Base-by-base conservation (phyloP, 2,888 invertebrate species). In the Chrysotoxum bicinctum region DNA sequence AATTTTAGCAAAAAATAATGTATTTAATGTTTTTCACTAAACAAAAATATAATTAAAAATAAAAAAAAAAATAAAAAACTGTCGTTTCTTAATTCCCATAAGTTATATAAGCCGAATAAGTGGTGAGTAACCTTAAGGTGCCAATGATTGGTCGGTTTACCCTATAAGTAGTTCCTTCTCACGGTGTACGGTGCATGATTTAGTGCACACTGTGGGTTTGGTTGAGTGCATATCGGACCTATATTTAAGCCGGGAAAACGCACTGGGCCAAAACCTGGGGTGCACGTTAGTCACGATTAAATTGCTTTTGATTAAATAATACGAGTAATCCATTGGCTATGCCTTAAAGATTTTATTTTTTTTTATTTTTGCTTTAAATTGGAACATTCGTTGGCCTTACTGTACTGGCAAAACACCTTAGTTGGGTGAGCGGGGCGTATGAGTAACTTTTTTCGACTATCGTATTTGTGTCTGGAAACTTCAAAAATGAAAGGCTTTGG, bases 251-350 rank as follows among this genome's bases (percentile, higher is more conserved):
- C 21, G 43, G 30, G 30, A 1, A 32, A 66, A 66, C 50, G 62
- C 76, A 80, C 54, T 81, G 43, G 69, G 73, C 72, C 50, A 69
- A 80, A 70, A 68, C 54, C 68, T 69, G 68, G 50, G 48, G 76
- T 77, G 72, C 81, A 81, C 76, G 73, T 69, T 73, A 66, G 85
- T 85, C 85, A 85, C 81, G 85, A 85, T 76, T 84, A 35, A 12
- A 43, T 56, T 62, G 58, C 68, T 52, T 48, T 72, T 35, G 64
- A 76, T 66, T 66, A 50, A 50, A 66, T 66, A 50, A 66, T 66
- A n/a, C n/a, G n/a, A n/a, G n/a, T n/a, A 66, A 23, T 66, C 50
- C 35, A 66, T 48, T 35, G 21, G 21, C 23, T 66, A 30, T 19
- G 50, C 35, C n/a, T n/a, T 43, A 60, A 54, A 56, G 8, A 37